Conservation (phyloP, 2,888 invertebrate genomes). For the Crioceris asparagi region DNA sequence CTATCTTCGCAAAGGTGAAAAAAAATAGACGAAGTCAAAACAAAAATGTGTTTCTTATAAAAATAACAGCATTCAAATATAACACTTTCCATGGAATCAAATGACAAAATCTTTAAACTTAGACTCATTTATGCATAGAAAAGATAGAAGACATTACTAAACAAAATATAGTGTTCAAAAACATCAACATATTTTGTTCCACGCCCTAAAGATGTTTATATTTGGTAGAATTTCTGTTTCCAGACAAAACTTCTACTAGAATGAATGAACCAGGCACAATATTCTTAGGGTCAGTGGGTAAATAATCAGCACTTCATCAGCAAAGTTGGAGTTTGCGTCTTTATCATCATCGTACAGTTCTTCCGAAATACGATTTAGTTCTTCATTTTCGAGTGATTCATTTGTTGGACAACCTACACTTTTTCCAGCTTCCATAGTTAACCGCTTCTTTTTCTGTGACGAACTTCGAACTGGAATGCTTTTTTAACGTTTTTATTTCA, state of each 20-base stretch:
- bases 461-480: conserved; percentile 10
- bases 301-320: conserved; percentile 12
- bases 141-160: not conserved
- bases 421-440: conserved; percentile 10
- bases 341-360: conserved; percentile 8
- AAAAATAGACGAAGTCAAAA: not conserved
- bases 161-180: not conserved
- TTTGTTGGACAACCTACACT: conserved; percentile 10
- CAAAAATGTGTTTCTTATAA: not conserved
- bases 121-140: conserved; percentile 1
- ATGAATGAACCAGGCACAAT: conserved; percentile 13
- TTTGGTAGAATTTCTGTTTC: conserved; percentile 9
- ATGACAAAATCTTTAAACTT: not conserved
- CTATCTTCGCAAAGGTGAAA: not conserved
- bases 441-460: conserved; percentile 10
- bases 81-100: not conserved
- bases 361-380: conserved; percentile 8
- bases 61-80: not conserved
- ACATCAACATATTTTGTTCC: not conserved
- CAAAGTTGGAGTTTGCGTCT: conserved; percentile 10
- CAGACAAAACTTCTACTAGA: conserved; percentile 12
- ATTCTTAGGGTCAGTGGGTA: conserved; percentile 10
- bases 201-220: not conserved
- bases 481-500: conserved; percentile 14
- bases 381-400: conserved; percentile 9